phyloP scores from a whole-genome alignment of 1,140 invertebrate species.

The Cotesia glomerata region DNA sequence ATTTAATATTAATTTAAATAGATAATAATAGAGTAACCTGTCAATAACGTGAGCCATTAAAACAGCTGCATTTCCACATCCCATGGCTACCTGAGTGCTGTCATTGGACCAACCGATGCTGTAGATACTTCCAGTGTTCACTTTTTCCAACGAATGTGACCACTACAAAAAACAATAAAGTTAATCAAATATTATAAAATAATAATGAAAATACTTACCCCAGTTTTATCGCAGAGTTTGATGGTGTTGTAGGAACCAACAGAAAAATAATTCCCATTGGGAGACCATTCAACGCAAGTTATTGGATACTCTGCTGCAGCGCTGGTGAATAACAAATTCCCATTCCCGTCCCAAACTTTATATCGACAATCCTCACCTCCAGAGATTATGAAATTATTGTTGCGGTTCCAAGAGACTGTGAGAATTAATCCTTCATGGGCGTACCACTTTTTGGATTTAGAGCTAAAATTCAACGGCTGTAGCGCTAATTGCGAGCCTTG shows the following conservation, averaged over 20 bases:
- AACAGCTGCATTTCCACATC: conserved; percentile 88
- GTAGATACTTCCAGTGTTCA: conserved; percentile 85
- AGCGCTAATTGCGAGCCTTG: conserved; percentile 84
- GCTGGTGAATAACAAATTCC: conserved; percentile 85
- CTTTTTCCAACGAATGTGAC: conserved; percentile 90
- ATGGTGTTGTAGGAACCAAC: conserved; percentile 94
- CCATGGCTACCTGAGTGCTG: conserved; percentile 93
- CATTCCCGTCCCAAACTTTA: conserved; percentile 94
- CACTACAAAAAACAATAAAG: conserved; percentile 71
- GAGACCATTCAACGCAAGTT: conserved; percentile 88
- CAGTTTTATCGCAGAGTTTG: conserved; percentile 90
- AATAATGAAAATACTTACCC: conserved; percentile 69
- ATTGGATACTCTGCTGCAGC: conserved; percentile 87
- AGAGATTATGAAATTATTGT: conserved; percentile 87
- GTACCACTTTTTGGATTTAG: conserved; percentile 91
- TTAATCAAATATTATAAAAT: neutral
- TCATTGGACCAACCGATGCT: conserved; percentile 92
- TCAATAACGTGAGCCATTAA: conserved; percentile 92
- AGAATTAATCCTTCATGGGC: conserved; percentile 94
- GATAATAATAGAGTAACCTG: conserved; percentile 64
- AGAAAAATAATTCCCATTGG: conserved; percentile 88
- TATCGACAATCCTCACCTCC: conserved; percentile 96
- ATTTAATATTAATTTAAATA: conserved; percentile 12
- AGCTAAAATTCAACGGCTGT: conserved; percentile 88
- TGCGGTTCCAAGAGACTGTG: conserved; percentile 86